Evolutionary conservation across 2,797 vertebrate genomes (phyloP), one percentile per base, ranked within the genome.

Genomic region (Tapirus indicus): DNA sequence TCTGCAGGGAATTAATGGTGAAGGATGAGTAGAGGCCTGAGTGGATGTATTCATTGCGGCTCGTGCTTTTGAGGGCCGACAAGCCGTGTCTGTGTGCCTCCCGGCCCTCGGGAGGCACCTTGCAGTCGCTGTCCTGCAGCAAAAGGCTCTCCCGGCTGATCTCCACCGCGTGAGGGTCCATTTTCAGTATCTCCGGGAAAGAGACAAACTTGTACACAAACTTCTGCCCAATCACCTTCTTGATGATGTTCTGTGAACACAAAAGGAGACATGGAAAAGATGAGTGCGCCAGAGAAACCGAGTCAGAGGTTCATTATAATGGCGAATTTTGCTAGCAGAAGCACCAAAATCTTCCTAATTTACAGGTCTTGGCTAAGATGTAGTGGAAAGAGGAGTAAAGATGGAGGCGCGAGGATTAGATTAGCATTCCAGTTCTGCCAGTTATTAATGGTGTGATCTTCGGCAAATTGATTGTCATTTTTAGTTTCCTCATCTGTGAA

Each of bases 131-230:
- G 96, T 99, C 99, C 95, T 99, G 99, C 96, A 99, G 99, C 98
- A 99, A 99, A 68, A 99, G 98, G 97, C 98, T 98, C 92, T 99
- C 99, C 97, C 99, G 99, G 96, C 99, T 99, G 38, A 99, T 98
- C 98, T 99, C 99, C 98, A 99, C 99, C 0, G 99, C 75, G 0
- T 99, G 99, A 0, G 99, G 99, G 98, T 99, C 99, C 99, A 99
- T 99, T 98, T 99, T 99, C 96, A 99, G 98, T 97, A 99, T 99
- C 98, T 99, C 99, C 32, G 99, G 99, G 98, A 99, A 99, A 17
- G 99, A 99, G 97, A 99, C 99, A 96, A 99, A 99, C 98, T 99
- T 99, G 98, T 99, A 99, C 96, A 99, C 99, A 98, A 99, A 99
- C 98, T 99, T 99, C 98, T 99, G 99, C 82, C 99, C 99, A 0